Percentiles rank a stretch among this genome's conserved stretches.
These are phyloP conservation scores for Meliscaeva auricollis DNA, from an alignment of 2,888 invertebrate genomes.

Conservation along the genomic window DNA sequence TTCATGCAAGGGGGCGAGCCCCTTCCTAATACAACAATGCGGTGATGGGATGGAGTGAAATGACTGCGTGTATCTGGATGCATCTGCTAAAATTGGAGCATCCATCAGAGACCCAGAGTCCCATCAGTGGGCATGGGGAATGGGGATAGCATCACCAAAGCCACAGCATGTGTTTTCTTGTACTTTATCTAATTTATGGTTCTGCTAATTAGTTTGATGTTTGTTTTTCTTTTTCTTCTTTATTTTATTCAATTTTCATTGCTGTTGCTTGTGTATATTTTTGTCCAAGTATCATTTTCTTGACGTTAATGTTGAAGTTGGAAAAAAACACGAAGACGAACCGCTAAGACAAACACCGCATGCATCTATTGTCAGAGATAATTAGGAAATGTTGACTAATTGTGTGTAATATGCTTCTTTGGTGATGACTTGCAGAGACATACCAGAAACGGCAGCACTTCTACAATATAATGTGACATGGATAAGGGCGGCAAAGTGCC, in stretches of 20 bases:
- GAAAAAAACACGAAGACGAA: slow-evolving; percentile 30
- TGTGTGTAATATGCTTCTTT: slow-evolving; percentile 53
- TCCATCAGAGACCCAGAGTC: neutral
- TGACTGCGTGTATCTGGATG: slow-evolving; percentile 33
- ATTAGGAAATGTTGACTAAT: slow-evolving; percentile 76
- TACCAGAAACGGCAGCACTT: neutral
- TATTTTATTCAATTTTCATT: slow-evolving; percentile 11
- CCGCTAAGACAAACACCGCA: slow-evolving; percentile 59
- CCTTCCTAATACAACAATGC: neutral
- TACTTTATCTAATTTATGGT: slow-evolving; percentile 68
- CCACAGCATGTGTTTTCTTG: slow-evolving; percentile 43
- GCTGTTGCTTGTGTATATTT: slow-evolving; percentile 36
- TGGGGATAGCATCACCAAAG: slow-evolving; percentile 3
- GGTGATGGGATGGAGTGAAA: neutral
- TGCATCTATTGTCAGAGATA: slow-evolving; percentile 74
- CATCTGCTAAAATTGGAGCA: slow-evolving; percentile 71
- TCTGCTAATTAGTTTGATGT: slow-evolving; percentile 74
- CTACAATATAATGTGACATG: neutral
- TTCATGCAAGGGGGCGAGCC: slow-evolving; percentile 6
- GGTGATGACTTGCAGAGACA: slow-evolving; percentile 17
- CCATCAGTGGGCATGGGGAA: no score
- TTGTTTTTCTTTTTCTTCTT: slow-evolving; percentile 19
- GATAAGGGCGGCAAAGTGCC: slow-evolving; percentile 68
- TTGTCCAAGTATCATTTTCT: slow-evolving; percentile 19
- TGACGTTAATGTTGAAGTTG: slow-evolving; percentile 41